phyloP scores from a whole-genome alignment of 2,113 vertebrate species.

The Oryzias woworae region DNA sequence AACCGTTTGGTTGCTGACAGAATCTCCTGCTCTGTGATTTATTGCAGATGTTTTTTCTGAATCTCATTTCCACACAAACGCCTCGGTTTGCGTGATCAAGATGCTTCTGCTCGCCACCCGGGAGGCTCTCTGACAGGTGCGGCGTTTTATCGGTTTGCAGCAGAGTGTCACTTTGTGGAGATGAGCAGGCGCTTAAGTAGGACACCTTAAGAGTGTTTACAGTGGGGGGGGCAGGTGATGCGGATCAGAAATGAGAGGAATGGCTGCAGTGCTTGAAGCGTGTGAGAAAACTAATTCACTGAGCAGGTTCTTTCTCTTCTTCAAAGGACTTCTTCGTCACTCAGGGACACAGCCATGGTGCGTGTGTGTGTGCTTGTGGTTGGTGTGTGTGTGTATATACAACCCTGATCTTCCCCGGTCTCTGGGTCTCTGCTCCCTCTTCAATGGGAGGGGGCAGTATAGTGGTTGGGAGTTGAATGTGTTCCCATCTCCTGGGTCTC shows the following conservation, averaged over 20 bases:
- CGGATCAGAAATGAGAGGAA: conserved; percentile 54
- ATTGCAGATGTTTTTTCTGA: conserved; percentile 6
- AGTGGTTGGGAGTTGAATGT: no score
- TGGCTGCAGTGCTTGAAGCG: conserved; percentile 48
- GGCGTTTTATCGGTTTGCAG: conserved; percentile 21
- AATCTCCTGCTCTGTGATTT: neutral
- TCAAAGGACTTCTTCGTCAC: conserved; percentile 36
- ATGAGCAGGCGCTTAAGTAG: conserved; percentile 36
- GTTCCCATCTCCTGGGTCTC: no score
- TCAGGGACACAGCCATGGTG: neutral
- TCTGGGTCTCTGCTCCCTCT: no score
- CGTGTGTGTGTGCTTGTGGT: no score
- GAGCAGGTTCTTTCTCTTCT: conserved; percentile 53
- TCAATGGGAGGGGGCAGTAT: no score
- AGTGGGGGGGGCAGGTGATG: conserved; percentile 46
- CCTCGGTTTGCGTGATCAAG: neutral
- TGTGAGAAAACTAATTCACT: conserved; percentile 36
- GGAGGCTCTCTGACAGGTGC: conserved; percentile 16
- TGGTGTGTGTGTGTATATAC: no score
- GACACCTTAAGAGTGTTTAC: conserved; percentile 39
- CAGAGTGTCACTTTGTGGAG: conserved; percentile 41
- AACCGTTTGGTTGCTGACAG: neutral
- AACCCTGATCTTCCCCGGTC: no score
- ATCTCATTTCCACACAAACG: conserved; percentile 16
- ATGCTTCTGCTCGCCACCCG: neutral